Percentiles rank a stretch among this genome's conserved stretches.
Conservation (phyloP, 2,888 invertebrate species). For the Axea sp. region DNA sequence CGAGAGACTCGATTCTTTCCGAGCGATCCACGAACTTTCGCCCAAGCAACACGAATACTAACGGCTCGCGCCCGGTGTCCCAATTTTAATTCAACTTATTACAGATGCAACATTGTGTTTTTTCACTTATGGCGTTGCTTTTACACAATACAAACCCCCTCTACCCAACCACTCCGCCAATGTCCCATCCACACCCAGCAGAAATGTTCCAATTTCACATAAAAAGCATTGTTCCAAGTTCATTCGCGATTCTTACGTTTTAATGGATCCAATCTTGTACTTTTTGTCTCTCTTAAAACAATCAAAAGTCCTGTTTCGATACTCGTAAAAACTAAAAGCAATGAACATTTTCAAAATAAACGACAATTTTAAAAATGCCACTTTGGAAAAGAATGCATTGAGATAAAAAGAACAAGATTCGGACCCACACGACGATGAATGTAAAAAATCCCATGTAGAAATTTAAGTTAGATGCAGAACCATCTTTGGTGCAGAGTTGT, state of each 20-base stretch:
- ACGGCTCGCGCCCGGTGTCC: conserved; percentile 64
- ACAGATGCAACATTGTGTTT: conserved; percentile 78
- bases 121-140: conserved; percentile 79
- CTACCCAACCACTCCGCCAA: conserved; percentile 62
- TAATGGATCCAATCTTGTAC: conserved; percentile 12
- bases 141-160: conserved; percentile 78
- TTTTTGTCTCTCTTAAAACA: conserved; percentile 12
- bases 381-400: too few species aligned
- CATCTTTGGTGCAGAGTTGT: conserved; percentile 2
- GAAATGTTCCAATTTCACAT: conserved; percentile 74
- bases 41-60: conserved; percentile 13
- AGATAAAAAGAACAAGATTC: not conserved
- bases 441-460: conserved; percentile 54
- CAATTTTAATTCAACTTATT: conserved; percentile 75
- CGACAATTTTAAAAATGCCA: too few species aligned
- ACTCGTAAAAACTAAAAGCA: too few species aligned
- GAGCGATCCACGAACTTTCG: not conserved
- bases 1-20: not conserved
- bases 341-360: too few species aligned
- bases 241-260: conserved; percentile 73
- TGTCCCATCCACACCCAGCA: conserved; percentile 66
- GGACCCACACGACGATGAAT: conserved; percentile 28
- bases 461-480: conserved; percentile 8
- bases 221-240: conserved; percentile 77
- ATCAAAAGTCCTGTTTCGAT: too few species aligned